Evolutionary conservation across 2,113 vertebrate genomes (phyloP).

Genomic region (Gallinago jamesoni): DNA sequence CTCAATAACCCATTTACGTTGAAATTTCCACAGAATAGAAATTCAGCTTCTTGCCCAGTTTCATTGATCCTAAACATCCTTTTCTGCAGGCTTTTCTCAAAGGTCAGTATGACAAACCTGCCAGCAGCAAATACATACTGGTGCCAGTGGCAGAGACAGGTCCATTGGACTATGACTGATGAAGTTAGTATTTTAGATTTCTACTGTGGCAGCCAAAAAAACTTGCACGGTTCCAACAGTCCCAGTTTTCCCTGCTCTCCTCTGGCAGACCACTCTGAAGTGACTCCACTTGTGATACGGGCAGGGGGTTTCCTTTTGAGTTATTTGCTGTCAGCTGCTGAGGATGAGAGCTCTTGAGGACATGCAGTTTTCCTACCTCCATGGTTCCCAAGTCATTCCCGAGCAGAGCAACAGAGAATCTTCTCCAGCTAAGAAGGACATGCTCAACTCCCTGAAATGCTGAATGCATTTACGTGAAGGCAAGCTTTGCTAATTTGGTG

Average conservation of each 20-base stretch:
- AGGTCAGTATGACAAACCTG: neutral
- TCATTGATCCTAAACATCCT: neutral
- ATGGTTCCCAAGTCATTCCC: neutral
- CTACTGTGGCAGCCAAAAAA: neutral
- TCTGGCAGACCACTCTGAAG: neutral
- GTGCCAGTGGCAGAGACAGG: neutral
- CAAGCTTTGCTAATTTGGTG: neutral
- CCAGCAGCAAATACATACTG: neutral
- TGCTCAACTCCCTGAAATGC: neutral
- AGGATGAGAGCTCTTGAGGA: neutral
- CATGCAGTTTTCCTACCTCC: neutral
- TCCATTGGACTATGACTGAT: neutral
- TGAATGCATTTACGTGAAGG: neutral
- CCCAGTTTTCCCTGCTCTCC: neutral
- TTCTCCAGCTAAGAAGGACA: neutral
- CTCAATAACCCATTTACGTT: neutral
- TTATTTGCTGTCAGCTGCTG: neutral
- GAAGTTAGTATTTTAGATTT: neutral
- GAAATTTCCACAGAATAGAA: neutral
- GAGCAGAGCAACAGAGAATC: neutral
- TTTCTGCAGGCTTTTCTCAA: neutral
- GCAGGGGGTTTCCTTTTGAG: neutral
- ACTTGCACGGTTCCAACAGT: neutral
- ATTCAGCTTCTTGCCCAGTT: neutral
- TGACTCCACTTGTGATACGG: fast-evolving